Evolutionary conservation across 2,113 vertebrate genomes (phyloP).

Genomic region (Periophthalmodon schlosseri): DNA sequence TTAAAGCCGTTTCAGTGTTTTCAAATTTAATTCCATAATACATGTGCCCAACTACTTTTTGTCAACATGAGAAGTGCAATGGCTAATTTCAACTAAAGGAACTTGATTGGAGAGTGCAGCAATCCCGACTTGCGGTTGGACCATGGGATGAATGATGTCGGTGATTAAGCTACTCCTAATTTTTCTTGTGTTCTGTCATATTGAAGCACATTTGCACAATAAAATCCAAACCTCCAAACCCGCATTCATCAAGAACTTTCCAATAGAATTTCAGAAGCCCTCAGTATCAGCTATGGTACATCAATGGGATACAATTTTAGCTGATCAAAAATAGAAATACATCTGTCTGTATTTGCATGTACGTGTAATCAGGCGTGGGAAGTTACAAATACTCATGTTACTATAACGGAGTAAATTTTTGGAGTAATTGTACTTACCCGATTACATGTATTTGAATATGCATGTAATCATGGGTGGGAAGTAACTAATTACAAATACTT

Average conservation of each 20-base stretch:
- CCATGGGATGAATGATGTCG: neutral
- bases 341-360: too few relatives aligned
- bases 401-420: too few relatives aligned
- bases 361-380: too few relatives aligned
- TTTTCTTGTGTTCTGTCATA: neutral
- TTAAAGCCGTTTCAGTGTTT: neutral
- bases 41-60: neutral
- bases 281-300: neutral
- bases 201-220: neutral
- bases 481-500: too few relatives aligned
- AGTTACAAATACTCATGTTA: too few relatives aligned
- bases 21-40: neutral
- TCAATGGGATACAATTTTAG: neutral
- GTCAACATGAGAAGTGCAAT: neutral
- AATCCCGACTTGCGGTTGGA: constrained; percentile 1
- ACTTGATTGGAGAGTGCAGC: constrained; percentile 13
- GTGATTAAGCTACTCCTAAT: neutral
- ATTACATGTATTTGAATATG: too few relatives aligned
- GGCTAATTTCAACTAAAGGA: constrained; percentile 13
- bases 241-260: neutral
- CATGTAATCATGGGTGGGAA: too few relatives aligned
- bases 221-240: neutral
- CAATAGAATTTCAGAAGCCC: neutral
- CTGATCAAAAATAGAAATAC: neutral
- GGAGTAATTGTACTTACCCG: too few relatives aligned